Conservation (phyloP, 2,797 vertebrate species). For the Phylloscopus collybita region DNA sequence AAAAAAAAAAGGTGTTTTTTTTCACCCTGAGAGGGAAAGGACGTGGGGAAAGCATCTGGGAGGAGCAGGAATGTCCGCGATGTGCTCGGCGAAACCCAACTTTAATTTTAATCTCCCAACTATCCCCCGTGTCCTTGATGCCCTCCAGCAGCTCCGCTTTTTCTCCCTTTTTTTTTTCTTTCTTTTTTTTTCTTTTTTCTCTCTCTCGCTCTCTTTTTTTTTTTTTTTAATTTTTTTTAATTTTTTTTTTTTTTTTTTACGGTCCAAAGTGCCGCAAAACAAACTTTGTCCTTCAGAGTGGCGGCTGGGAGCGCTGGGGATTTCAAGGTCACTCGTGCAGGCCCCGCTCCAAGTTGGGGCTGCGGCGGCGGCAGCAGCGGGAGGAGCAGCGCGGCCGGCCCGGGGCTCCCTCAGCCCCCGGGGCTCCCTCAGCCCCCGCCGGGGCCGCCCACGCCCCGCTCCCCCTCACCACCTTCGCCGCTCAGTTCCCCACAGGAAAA, state of each 20-base stretch:
- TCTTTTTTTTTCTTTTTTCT: background rate
- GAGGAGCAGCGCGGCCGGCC: background rate
- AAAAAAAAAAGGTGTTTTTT: background rate
- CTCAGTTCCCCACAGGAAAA: fast-evolving
- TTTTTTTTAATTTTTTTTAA: no score
- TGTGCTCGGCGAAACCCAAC: background rate
- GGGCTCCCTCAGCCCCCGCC: background rate
- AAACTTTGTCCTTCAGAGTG: background rate
- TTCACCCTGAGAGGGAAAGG: background rate
- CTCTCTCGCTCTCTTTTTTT: fast-evolving
- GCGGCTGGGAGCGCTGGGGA: background rate
- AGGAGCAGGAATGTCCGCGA: background rate
- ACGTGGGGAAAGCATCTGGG: no score
- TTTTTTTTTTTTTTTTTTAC: background rate
- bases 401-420: background rate
- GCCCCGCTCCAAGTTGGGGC: background rate
- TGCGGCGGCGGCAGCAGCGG: background rate
- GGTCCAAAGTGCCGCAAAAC: background rate
- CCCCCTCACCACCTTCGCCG: background rate
- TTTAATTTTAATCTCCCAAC: constrained; percentile 22
- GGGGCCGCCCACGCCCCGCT: background rate
- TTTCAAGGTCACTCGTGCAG: background rate
- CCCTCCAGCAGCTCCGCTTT: constrained; percentile 10
- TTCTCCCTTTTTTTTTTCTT: background rate
- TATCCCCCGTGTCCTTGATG: background rate